phyloP scores from a whole-genome alignment of 2,888 invertebrate species.

The Drosophila atroscutellata region DNA sequence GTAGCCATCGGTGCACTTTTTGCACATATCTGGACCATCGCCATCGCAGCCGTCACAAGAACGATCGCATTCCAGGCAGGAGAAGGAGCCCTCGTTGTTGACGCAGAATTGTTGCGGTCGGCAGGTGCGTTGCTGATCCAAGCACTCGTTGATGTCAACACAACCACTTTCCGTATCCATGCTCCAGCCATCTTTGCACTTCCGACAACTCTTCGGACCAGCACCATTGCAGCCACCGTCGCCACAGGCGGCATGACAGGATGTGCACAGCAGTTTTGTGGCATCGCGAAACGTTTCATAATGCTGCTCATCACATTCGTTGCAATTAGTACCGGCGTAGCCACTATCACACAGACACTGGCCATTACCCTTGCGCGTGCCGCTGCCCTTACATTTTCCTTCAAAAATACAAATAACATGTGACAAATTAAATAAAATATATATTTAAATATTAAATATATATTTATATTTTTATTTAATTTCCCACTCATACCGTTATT shows the following conservation, averaged over 20 bases:
- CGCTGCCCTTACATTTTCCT: slow-evolving; percentile 90
- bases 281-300: slow-evolving; percentile 91
- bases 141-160: slow-evolving; percentile 94
- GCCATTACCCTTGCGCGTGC: slow-evolving; percentile 97
- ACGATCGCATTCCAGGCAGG: slow-evolving; percentile 92
- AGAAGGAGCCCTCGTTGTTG: slow-evolving; percentile 93
- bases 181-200: slow-evolving; percentile 89
- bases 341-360: slow-evolving; percentile 94
- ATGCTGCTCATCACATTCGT: slow-evolving; percentile 90
- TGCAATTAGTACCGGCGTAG: slow-evolving; percentile 92
- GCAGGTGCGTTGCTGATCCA: slow-evolving; percentile 86
- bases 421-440: background rate
- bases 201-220: slow-evolving; percentile 88
- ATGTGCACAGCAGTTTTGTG: slow-evolving; percentile 90
- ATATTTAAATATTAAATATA: background rate
- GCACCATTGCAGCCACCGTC: slow-evolving; percentile 90
- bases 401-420: background rate
- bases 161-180: slow-evolving; percentile 92
- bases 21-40: slow-evolving; percentile 96
- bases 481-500: slow-evolving; percentile 86
- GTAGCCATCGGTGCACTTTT: slow-evolving; percentile 91
- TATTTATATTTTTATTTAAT: background rate
- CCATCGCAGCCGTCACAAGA: slow-evolving; percentile 94
- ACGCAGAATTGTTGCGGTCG: slow-evolving; percentile 92
- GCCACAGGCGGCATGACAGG: slow-evolving; percentile 91